Evolutionary conservation across 2,797 vertebrate species (phyloP), one percentile per base, ranked within the genome.

Genomic region (Geotrypetes seraphini): DNA sequence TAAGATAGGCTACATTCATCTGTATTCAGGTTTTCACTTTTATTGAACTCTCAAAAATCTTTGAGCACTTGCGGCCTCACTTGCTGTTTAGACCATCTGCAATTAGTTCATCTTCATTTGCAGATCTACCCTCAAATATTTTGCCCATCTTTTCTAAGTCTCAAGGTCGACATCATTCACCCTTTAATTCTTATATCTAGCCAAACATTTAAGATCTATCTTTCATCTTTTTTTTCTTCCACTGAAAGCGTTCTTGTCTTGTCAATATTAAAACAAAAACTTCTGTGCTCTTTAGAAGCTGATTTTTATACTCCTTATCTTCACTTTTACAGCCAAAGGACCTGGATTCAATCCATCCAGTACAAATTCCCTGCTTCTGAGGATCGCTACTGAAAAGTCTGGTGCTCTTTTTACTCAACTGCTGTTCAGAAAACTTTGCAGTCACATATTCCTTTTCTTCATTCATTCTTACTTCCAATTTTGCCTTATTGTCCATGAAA

Each of bases 121-220:
- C 46, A 63, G 63, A 66, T 59, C 60, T 60, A 52, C 66, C 61
- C 54, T 68, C 69, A 69, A 71, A 99, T 96, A 82, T 91, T 53
- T 83, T 71, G 22, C 93, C 86, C 0, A 87, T 77, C 68, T 99
- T 98, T 73, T 96, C 87, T 76, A 92, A 45, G 68, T 99, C 95
- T 95, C 96, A 97, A 1, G 91, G 90, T 48, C 94, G 86, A 47
- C 87, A 83, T 95, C 96, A 99, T 69, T 98, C 94, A 60, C 94
- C 95, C 66, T 85, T 90, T 23, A 75, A 0, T 97, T 95, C 70
- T 86, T 91, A 71, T 99, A 96, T 5, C 93, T 80, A 1, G 91
- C 90, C 27, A 99, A 75, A 8, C 92, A 78, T 43, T 94, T 94
- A 41, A 78, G 69, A 75, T 99, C 95, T 0, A 97, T 96, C 73